Evolutionary conservation across 2,113 vertebrate species (phyloP).

Genomic region (Phainopepla nitens): DNA sequence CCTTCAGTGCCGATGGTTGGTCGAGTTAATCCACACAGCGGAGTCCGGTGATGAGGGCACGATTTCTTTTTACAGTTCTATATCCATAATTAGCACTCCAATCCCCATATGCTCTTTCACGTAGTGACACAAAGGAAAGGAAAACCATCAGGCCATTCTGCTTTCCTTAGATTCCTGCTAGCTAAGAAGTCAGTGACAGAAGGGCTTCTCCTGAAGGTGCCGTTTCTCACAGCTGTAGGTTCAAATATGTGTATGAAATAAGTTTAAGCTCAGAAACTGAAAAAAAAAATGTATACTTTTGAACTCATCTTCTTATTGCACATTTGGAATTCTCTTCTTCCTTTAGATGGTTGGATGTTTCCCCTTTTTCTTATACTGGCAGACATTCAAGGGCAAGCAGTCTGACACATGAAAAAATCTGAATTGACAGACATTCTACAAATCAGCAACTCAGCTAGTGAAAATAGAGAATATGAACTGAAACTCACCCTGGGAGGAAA

Average conservation of each 20-base stretch:
- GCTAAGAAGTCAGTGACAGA: background rate
- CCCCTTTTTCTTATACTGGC: constrained; percentile 28
- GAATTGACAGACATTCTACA: constrained; percentile 44
- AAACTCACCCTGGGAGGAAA: constrained; percentile 51
- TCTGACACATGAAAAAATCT: constrained; percentile 17
- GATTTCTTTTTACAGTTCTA: background rate
- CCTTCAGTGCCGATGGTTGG: background rate
- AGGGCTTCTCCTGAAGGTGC: background rate
- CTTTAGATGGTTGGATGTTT: background rate
- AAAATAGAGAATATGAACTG: constrained; percentile 46
- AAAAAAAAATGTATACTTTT: background rate
- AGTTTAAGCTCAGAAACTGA: background rate
- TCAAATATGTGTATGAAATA: background rate
- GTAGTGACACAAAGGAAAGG: background rate
- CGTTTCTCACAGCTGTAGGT: background rate
- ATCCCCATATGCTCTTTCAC: background rate
- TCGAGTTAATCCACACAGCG: background rate
- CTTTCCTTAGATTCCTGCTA: background rate
- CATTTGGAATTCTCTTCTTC: background rate
- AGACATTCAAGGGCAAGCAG: constrained; percentile 66
- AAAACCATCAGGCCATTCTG: background rate
- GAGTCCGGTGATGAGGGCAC: background rate
- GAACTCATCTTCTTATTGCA: background rate
- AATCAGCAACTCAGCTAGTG: constrained; percentile 63
- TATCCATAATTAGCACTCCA: background rate